Base-by-base conservation (phyloP, 1,140 invertebrate species). In the Cyrtorhinus lividipennis region DNA sequence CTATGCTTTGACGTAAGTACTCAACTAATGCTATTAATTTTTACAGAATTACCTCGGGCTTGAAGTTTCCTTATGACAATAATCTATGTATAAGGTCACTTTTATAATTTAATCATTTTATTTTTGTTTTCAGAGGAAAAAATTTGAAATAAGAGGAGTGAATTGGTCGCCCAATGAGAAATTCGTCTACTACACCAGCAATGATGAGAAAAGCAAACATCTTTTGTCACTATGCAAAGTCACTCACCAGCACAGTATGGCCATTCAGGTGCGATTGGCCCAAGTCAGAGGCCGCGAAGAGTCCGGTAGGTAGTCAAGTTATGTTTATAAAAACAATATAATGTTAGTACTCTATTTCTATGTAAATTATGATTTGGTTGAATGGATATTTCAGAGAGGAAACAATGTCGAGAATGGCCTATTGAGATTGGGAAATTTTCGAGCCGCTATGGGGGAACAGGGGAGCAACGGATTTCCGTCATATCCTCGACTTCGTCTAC, bases 241-340 rank as follows among this genome's bases (percentile, higher is more conserved):
- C 66, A 94, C 91, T 5, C 93, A 96, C 77, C 90, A 94, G 73
- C 95, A 95, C 76, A 90, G 88, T 68, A 90, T 95, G 88, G 87
- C 89, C 70, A 84, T 94, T 69, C 86, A 91, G 61, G 84, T 87
- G 18, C 81, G 88, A 68, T 76, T 92, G 24, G 86, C 79, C 68
- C 90, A 93, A 71, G 82, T 88, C 1, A 80, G 83, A 25, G 79
- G 81, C 67, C 79, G 84, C 63, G 85, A 90, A 68, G 84, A 87
- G 71, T 86, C 90, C 80, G 86, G 80, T 81, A 64, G 62, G 20
- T 53, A 38, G 30, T 38, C 5, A 38, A 38, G 15, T 38, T 38
- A 38, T 38, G 5, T 64, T 25, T n/a, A n/a, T n/a, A n/a, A n/a
- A n/a, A n/a, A n/a, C n/a, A n/a, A n/a, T n/a, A n/a, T n/a, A n/a